A percentile compares a stretch with the other conserved stretches of the same genome.
Conservation (phyloP, 2,113 vertebrate species). For the Psophia crepitans region DNA sequence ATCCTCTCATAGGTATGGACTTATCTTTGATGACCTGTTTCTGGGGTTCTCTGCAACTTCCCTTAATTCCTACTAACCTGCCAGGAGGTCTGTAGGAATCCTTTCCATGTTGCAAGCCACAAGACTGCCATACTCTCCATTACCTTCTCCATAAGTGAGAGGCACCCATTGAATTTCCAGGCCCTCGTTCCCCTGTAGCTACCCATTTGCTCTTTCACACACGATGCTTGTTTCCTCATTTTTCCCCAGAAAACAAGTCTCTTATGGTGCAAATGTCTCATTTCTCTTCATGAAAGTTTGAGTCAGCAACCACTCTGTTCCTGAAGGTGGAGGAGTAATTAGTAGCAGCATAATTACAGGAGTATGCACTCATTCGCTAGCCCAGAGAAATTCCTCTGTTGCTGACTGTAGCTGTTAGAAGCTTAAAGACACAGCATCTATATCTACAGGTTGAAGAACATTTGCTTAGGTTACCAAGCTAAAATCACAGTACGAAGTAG, state of each 20-base stretch:
- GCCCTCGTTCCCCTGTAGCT: fast-evolving
- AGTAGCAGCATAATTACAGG: not conserved
- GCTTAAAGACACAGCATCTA: not conserved
- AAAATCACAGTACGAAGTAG: not conserved
- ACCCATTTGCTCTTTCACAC: not conserved
- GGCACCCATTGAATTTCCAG: not conserved
- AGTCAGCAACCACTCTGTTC: not conserved
- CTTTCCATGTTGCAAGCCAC: not conserved
- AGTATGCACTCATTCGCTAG: not conserved
- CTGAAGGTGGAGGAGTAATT: not conserved
- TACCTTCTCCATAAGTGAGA: not conserved
- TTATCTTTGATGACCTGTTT: not conserved
- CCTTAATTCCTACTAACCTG: not conserved
- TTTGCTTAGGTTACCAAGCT: not conserved
- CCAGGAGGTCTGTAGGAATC: not conserved
- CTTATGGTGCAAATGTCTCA: not conserved
- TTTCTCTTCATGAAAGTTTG: not conserved
- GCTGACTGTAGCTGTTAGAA: not conserved
- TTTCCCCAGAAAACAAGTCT: not conserved
- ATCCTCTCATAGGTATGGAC: not conserved
- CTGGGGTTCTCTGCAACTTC: not conserved
- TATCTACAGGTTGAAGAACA: not conserved
- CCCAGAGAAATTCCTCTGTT: not conserved
- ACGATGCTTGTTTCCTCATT: not conserved
- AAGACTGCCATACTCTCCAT: not conserved